Evolutionary conservation across 2,888 invertebrate genomes (phyloP).

Genomic region (Carterocephalus palaemon): DNA sequence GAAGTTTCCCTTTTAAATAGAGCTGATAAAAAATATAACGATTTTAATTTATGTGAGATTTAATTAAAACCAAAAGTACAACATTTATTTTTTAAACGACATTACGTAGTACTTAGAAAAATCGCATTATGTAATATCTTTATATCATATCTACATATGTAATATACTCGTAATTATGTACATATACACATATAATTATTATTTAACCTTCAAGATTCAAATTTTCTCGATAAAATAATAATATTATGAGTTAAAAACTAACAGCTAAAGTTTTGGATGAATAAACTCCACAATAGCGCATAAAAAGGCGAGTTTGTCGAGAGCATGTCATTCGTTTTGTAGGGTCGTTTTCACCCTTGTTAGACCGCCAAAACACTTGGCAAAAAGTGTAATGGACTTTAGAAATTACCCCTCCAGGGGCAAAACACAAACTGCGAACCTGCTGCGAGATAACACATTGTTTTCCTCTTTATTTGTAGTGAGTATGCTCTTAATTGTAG

Average conservation of each 20-base stretch:
- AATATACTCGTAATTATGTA: no score
- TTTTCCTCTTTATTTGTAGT: constrained; percentile 42
- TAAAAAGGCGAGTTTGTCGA: constrained; percentile 61
- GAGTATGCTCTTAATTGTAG: constrained; percentile 7
- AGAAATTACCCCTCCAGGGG: constrained; percentile 72
- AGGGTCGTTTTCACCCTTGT: constrained; percentile 78
- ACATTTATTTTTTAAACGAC: no score
- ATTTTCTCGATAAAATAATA: no score
- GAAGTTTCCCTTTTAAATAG: no score
- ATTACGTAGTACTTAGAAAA: no score
- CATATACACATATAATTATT: no score
- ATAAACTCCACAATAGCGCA: constrained; percentile 49
- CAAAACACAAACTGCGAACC: constrained; percentile 61
- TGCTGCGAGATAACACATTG: constrained; percentile 52
- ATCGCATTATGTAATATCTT: no score
- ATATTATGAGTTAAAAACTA: no score
- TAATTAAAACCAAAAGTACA: no score
- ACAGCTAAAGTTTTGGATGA: constrained; percentile 43
- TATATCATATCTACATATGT: no score
- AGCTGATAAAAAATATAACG: no score
- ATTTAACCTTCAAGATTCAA: constrained; percentile 54
- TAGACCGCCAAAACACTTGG: constrained; percentile 76
- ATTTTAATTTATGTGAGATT: no score
- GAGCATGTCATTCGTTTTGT: constrained; percentile 70
- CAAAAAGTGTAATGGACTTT: constrained; percentile 77